Conservation (phyloP, 2,888 invertebrate genomes). For the Platycheirus rosarum region DNA sequence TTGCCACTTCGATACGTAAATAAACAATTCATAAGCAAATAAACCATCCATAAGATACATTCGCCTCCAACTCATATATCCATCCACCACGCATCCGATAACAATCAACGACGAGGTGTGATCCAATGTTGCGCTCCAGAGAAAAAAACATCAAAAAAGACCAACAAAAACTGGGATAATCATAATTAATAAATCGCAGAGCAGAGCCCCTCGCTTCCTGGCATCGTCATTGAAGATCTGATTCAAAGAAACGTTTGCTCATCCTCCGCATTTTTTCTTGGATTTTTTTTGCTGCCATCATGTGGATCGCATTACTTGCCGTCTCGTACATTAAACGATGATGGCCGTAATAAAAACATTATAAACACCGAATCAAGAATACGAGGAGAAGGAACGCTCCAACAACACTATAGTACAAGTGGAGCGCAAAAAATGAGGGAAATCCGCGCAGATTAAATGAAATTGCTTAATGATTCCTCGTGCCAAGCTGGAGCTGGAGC, state of each 20-base stretch:
- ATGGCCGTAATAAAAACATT: conserved; percentile 73
- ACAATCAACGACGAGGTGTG: conserved; percentile 71
- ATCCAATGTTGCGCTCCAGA: conserved; percentile 53
- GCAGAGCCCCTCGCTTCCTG: conserved; percentile 14
- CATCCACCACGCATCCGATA: conserved; percentile 64
- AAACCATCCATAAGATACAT: conserved; percentile 39
- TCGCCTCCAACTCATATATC: conserved; percentile 41
- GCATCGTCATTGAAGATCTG: conserved; percentile 23
- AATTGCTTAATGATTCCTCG: conserved; percentile 75
- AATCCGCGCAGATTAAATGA: conserved; percentile 75
- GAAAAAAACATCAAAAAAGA: conserved; percentile 7
- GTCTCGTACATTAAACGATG: conserved; percentile 64
- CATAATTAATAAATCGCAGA: conserved; percentile 74
- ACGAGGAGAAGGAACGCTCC: conserved; percentile 17
- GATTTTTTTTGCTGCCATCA: conserved; percentile 7
- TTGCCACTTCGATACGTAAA: conserved; percentile 64
- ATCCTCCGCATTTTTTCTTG: conserved; percentile 57
- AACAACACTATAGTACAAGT: conserved; percentile 21
- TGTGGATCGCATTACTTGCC: conserved; percentile 69
- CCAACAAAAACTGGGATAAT: conserved; percentile 58
- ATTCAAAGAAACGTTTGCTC: conserved; percentile 46
- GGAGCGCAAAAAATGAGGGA: conserved; percentile 46
- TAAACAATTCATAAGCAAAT: conserved; percentile 71
- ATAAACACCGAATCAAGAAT: conserved; percentile 56
- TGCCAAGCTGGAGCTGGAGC: conserved; percentile 53